Conservation (phyloP, 2,888 invertebrate genomes). For the Itoplectis maculator region DNA sequence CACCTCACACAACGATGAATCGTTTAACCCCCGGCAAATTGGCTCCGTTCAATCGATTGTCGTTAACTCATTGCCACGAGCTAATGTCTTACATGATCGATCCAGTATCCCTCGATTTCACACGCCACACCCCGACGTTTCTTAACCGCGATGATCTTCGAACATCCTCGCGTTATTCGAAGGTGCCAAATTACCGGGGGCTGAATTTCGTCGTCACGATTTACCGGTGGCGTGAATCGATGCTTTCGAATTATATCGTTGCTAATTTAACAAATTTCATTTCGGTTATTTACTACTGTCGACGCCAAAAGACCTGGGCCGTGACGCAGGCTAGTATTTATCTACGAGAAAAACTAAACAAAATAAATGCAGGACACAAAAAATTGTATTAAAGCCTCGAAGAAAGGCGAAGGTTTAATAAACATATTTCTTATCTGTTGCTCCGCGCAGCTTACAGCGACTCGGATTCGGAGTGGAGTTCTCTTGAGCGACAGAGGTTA, state of each 20-base stretch:
- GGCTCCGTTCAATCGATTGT: background rate
- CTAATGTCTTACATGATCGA: constrained; percentile 5
- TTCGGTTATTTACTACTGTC: background rate
- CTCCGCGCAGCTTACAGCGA: constrained; percentile 91
- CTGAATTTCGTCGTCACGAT: constrained; percentile 24
- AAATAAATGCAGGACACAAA: background rate
- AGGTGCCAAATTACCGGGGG: constrained; percentile 49
- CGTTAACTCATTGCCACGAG: background rate
- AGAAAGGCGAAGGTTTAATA: constrained; percentile 1
- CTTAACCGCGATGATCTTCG: constrained; percentile 12
- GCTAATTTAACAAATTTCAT: background rate
- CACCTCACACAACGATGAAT: constrained; percentile 7
- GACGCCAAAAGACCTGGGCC: background rate
- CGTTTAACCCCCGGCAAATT: constrained; percentile 37
- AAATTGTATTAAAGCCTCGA: background rate
- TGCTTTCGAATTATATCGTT: background rate
- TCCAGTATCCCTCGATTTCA: constrained; percentile 44
- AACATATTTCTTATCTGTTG: constrained; percentile 68
- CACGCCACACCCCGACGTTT: constrained; percentile 40
- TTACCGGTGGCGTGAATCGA: background rate
- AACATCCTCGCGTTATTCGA: constrained; percentile 29
- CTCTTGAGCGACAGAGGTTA: constrained; percentile 88
- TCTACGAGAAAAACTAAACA: background rate
- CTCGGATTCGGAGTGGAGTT: constrained; percentile 95
- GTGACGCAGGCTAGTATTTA: background rate